Conservation (phyloP, 2,113 vertebrate genomes). For the Centrocercus urophasianus region DNA sequence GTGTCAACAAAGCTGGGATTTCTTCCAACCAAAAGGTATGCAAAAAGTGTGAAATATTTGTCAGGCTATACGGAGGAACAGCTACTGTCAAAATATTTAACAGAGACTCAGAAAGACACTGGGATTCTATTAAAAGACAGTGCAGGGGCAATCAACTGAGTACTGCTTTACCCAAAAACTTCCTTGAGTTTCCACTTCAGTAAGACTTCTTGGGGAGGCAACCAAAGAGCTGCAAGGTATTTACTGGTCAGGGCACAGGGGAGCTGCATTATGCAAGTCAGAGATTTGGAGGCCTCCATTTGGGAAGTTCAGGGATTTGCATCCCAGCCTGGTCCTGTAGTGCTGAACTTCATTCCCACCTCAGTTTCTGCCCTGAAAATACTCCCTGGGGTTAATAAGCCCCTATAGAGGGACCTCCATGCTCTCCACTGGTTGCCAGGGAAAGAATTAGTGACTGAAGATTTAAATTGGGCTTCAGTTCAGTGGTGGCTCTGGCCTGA, state of each 20-base stretch:
- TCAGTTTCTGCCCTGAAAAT: neutral
- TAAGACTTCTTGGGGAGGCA: neutral
- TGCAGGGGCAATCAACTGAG: neutral
- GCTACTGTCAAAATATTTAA: conserved; percentile 58
- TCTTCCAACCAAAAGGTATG: conserved; percentile 54
- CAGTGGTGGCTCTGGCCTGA: neutral
- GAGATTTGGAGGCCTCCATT: neutral
- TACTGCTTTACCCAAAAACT: neutral
- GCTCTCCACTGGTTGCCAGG: neutral
- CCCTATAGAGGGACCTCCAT: neutral
- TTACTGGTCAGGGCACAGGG: neutral
- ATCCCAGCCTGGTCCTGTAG: neutral
- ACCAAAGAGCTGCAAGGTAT: neutral
- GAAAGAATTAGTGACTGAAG: neutral
- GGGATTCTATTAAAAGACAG: neutral
- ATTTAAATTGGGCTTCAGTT: neutral
- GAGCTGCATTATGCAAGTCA: neutral
- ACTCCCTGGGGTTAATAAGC: neutral
- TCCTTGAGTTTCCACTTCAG: neutral
- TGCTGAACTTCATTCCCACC: neutral
- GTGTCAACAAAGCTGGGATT: conserved; percentile 65
- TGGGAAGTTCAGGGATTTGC: neutral
- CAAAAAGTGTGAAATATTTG: conserved; percentile 47
- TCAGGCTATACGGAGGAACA: conserved; percentile 33
- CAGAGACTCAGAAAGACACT: neutral